Percentiles rank a stretch among this genome's conserved stretches.
phyloP scores from a whole-genome alignment of 30 jellyfish, hydroid and myxozoan species.

The Hydractinia echinata region DNA sequence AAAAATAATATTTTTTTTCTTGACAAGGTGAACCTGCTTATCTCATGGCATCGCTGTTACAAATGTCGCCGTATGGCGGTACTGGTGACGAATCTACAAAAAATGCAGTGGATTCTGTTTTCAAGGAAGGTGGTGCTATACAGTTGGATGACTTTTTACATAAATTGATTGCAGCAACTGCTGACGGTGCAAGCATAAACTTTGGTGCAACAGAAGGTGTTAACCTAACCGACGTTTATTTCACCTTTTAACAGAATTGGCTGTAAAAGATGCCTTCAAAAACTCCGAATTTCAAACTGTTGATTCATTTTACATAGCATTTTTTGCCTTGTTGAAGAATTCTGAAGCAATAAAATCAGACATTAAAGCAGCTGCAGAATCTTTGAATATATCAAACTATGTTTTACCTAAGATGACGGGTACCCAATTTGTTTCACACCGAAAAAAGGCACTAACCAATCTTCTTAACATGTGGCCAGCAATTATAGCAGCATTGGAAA shows the following conservation, averaged over 20 bases:
- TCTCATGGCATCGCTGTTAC: not conserved
- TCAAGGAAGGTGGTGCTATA: not conserved
- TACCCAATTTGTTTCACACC: slow-evolving; percentile 28
- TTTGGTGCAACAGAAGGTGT: not conserved
- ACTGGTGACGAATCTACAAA: not conserved
- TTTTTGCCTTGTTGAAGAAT: slow-evolving; percentile 17
- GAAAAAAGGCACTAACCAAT: slow-evolving; percentile 31
- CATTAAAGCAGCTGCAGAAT: slow-evolving; percentile 29
- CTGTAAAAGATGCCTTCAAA: slow-evolving; percentile 37
- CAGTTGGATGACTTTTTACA: not conserved
- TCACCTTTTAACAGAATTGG: slow-evolving; percentile 44
- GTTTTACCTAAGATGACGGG: slow-evolving; percentile 47
- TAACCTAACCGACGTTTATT: slow-evolving; percentile 34
- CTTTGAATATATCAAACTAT: slow-evolving; percentile 32
- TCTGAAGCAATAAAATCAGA: slow-evolving; percentile 27
- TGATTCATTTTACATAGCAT: slow-evolving; percentile 29
- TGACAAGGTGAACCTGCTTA: not conserved
- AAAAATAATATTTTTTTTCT: too few species aligned
- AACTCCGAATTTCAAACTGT: slow-evolving; percentile 21
- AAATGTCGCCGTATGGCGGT: slow-evolving; percentile 2
- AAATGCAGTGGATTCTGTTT: not conserved
- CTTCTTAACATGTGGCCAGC: slow-evolving; percentile 53
- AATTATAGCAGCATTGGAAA: slow-evolving; percentile 40
- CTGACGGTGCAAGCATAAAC: slow-evolving; percentile 7
- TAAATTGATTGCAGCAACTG: not conserved